phyloP scores from a whole-genome alignment of 2,113 vertebrate species.

The Embiotoca jacksoni region DNA sequence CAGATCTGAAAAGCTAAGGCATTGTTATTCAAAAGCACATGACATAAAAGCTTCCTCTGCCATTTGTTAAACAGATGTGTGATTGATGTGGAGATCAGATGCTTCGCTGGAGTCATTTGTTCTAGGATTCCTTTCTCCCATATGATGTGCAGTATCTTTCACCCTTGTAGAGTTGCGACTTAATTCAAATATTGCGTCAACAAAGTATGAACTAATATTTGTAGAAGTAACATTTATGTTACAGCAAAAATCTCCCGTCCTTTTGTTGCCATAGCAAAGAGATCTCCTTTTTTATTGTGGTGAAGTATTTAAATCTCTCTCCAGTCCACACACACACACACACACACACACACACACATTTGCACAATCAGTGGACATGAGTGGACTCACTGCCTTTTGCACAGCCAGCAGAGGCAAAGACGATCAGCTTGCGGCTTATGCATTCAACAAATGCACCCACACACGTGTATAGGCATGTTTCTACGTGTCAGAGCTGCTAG shows the following conservation, averaged over 20 bases:
- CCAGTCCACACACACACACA: too few relatives aligned
- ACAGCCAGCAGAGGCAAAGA: constrained; percentile 25
- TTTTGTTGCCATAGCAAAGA: background rate
- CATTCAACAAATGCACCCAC: constrained; percentile 18
- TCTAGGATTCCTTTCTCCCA: background rate
- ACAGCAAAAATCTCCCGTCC: background rate
- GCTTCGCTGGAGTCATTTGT: constrained; percentile 21
- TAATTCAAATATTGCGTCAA: background rate
- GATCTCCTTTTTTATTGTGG: too few relatives aligned
- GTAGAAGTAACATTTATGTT: background rate
- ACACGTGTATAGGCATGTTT: constrained; percentile 50
- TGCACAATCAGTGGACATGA: background rate
- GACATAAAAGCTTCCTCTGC: constrained; percentile 30
- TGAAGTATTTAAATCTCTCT: too few relatives aligned
- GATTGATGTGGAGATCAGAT: constrained; percentile 49
- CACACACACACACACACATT: background rate
- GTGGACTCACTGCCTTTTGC: background rate
- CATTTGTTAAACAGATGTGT: constrained; percentile 54
- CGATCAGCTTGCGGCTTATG: constrained; percentile 17
- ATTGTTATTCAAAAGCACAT: constrained; percentile 33
- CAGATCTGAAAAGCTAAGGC: constrained; percentile 16
- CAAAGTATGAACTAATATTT: background rate
- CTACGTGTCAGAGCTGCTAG: constrained; percentile 63
- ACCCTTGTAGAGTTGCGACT: background rate
- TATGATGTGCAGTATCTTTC: background rate